These are phyloP conservation scores for Macrosteles quadrilineatus DNA, from an alignment of 1,140 invertebrate genomes.

Conservation along the genomic window DNA sequence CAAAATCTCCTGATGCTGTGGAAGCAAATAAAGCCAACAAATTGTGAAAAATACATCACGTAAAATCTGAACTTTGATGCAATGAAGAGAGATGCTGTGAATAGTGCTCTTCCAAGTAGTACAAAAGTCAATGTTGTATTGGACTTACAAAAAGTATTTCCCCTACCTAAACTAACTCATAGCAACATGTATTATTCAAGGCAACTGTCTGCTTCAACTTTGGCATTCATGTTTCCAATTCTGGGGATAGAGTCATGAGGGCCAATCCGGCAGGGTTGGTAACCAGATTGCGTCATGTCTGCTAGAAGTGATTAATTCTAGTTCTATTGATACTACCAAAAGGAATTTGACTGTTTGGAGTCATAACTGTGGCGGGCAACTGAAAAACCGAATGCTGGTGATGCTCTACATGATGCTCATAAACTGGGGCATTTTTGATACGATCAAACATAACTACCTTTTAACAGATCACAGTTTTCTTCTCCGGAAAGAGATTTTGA, in stretches of 20 bases:
- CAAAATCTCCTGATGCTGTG: too few relatives aligned
- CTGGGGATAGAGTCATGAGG: conserved; percentile 36
- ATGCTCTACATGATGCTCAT: too few relatives aligned
- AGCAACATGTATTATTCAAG: too few relatives aligned
- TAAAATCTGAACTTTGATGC: background rate
- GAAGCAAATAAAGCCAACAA: too few relatives aligned
- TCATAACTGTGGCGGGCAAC: background rate
- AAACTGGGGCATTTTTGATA: too few relatives aligned
- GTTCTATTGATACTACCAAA: too few relatives aligned
- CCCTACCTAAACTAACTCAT: too few relatives aligned
- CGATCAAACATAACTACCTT: conserved; percentile 4
- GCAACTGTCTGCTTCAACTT: conserved; percentile 36
- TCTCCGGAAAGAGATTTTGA: background rate
- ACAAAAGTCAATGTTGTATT: too few relatives aligned
- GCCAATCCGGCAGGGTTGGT: conserved; percentile 31
- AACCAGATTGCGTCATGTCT: conserved; percentile 29
- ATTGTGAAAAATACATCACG: background rate
- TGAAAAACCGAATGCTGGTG: too few relatives aligned
- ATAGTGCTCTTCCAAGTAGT: conserved; percentile 7
- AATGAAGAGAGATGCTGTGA: conserved; percentile 15
- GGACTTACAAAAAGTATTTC: too few relatives aligned
- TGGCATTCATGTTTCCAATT: conserved; percentile 35
- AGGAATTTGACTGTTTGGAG: too few relatives aligned
- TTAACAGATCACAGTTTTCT: background rate
- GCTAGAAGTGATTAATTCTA: conserved; percentile 10